These are phyloP conservation scores for Bellardia bayeri DNA, from an alignment of 2,888 invertebrate genomes.

Conservation along the genomic window DNA sequence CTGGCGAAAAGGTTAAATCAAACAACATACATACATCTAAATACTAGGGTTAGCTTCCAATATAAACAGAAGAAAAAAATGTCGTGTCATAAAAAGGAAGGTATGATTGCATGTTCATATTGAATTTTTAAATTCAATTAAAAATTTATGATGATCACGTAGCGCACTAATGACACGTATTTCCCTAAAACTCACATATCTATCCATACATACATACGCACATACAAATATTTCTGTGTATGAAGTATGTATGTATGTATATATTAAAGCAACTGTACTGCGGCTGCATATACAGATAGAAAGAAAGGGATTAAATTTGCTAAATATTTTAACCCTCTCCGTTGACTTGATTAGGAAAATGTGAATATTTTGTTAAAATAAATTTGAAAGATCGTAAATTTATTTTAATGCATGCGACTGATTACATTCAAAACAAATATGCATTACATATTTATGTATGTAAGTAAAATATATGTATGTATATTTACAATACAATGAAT, in stretches of 20 bases:
- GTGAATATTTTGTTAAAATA: conserved; percentile 17
- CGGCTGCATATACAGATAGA: not conserved
- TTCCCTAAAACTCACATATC: conserved; percentile 16
- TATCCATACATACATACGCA: not conserved
- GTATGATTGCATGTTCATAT: conserved; percentile 61
- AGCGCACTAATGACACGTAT: conserved; percentile 62
- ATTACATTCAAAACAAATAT: too few species aligned
- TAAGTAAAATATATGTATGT: not conserved
- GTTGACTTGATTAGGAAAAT: conserved; percentile 65
- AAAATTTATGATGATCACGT: conserved; percentile 72
- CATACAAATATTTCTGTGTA: not conserved
- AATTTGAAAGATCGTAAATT: conserved; percentile 29
- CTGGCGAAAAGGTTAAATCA: conserved; percentile 69
- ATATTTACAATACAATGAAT: not conserved
- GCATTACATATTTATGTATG: too few species aligned
- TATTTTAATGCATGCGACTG: conserved; percentile 1
- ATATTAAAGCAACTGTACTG: conserved; percentile 54
- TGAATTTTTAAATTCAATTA: conserved; percentile 72
- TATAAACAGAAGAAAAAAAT: conserved; percentile 39
- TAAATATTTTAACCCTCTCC: conserved; percentile 67
- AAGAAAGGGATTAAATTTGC: conserved; percentile 59
- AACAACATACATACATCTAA: conserved; percentile 6
- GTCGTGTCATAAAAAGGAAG: conserved; percentile 62
- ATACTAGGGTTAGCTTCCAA: conserved; percentile 67
- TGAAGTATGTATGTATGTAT: conserved; percentile 15